Base-by-base conservation (phyloP, 2,113 vertebrate genomes). In the Brachyhypopomus occidentalis region DNA sequence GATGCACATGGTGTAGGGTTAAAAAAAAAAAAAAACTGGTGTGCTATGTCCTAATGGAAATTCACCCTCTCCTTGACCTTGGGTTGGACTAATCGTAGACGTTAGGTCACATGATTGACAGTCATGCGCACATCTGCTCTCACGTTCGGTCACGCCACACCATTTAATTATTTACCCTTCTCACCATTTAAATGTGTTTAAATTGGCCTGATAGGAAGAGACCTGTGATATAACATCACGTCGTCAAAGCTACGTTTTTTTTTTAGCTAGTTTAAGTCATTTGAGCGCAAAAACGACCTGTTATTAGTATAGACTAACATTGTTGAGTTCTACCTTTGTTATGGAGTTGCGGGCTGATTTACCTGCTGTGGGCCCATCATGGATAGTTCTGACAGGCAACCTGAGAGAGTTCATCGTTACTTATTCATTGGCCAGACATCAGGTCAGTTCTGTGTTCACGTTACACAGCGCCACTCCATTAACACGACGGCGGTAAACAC, bases 381-480 rank as follows among this genome's bases (percentile, higher is more conserved):
- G 30, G 34, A 56, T 22, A 38, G 66, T 71, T 41, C 79, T 58
- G 34, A 52, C 62, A 78, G 56, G 82, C 60, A 84, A 86, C 85
- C 76, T 75, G 79, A 86, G 79, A 81, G 45, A 78, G 41, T 41
- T 76, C 60, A 30, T 75, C 48, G 48, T 86, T 84, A 86, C 60
- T 86, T 84, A 86, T 86, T 86, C 79, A 86, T 84, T 1, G 19
- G 70, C 82, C 77, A 86, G 85, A 86, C 79, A 79, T 84, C 75
- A 81, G 82, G 75, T 84, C 82, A 82, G 79, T 25, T 77, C 63
- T 82, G 72, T 25, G 79, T 82, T 84, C 79, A 82, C 72, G 63
- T 84, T 86, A 84, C 85, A 82, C 36, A 34, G 66, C 2, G 60
- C 72, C 73, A 79, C 77, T 84, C 55, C 2, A 5, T 69, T 84